Evolutionary conservation across 2,888 invertebrate species (phyloP), one percentile per base, ranked within the genome.

Genomic region (Stictocephala bisonia): DNA sequence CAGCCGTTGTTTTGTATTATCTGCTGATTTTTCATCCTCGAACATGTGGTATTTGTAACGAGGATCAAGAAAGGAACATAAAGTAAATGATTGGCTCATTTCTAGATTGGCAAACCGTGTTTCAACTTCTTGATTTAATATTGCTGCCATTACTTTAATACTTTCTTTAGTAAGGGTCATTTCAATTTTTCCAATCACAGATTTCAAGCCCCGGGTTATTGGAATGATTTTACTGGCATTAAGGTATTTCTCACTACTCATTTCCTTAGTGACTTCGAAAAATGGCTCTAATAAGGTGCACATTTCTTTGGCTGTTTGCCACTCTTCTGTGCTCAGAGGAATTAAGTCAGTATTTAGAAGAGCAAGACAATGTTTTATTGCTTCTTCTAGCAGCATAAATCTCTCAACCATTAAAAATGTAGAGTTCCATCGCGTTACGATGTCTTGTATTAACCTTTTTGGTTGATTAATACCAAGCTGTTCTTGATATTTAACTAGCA

Each of bases 281-380:
- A 67, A 75, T 18, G 64, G 71, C 18, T 60, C 41, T 15, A 75
- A 35, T 15, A 71, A 22, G 15, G 58, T 24, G 20, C 68, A 72
- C 68, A 66, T 31, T 41, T 58, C 18, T 20, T 20, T 58, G n/a
- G n/a, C n/a, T 1, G 29, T 31, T 26, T 58, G 7, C 58, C 31
- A 29, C 58, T 58, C 58, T 11, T 58, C 9, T 6, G 29, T 15
- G 4, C 27, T 58, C 13, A 31, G 3, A 1, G 58, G 58, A 7
- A 31, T 58, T 4, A 20, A 2, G 20, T 58, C 31, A 22, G 70
- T 71, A 22, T 73, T 41, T 11, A 71, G 15, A 26, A 77, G 13
- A 11, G 76, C 78, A 22, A 79, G 68, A 27, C 77, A 74, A 9
- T 58, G 4, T 50, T 73, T 44, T 27, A 67, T 24, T 18, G 67